Percentiles rank a stretch among this genome's conserved stretches.
phyloP scores from a whole-genome alignment of 2,888 invertebrate genomes.

The Ptychoptera albimana region DNA sequence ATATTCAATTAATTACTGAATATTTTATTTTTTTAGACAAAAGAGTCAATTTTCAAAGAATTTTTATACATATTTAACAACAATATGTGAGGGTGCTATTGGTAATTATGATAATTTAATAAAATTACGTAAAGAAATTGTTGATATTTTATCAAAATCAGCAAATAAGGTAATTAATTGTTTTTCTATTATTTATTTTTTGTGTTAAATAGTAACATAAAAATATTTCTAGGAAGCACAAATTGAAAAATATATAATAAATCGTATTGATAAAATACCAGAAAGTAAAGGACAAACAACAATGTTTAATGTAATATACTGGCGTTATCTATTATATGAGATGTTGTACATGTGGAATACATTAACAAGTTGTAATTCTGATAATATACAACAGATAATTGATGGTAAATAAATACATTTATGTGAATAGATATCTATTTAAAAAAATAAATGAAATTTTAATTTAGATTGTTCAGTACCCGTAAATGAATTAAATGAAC shows the following conservation, averaged over 20 bases:
- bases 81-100: constrained; percentile 25
- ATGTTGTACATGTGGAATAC: constrained; percentile 53
- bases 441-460: too few relatives aligned
- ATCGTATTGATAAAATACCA: constrained; percentile 23
- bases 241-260: constrained; percentile 28
- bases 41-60: constrained; percentile 38
- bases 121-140: constrained; percentile 18
- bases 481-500: constrained; percentile 25
- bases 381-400: constrained; percentile 28
- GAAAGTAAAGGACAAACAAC: constrained; percentile 14
- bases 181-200: too few relatives aligned
- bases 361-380: constrained; percentile 36
- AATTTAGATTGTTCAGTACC: constrained; percentile 6
- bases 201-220: too few relatives aligned
- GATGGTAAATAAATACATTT: constrained; percentile 20
- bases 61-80: constrained; percentile 46
- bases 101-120: constrained; percentile 15
- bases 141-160: constrained; percentile 17
- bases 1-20: not conserved
- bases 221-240: constrained; percentile 20
- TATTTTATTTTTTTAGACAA: constrained; percentile 2
- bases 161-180: constrained; percentile 22
- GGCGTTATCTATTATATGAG: constrained; percentile 43
- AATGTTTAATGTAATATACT: constrained; percentile 26
- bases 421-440: too few relatives aligned